Percentiles rank a stretch among this genome's conserved stretches.
phyloP scores from a whole-genome alignment of 2,113 vertebrate species.

The Abramis brama region DNA sequence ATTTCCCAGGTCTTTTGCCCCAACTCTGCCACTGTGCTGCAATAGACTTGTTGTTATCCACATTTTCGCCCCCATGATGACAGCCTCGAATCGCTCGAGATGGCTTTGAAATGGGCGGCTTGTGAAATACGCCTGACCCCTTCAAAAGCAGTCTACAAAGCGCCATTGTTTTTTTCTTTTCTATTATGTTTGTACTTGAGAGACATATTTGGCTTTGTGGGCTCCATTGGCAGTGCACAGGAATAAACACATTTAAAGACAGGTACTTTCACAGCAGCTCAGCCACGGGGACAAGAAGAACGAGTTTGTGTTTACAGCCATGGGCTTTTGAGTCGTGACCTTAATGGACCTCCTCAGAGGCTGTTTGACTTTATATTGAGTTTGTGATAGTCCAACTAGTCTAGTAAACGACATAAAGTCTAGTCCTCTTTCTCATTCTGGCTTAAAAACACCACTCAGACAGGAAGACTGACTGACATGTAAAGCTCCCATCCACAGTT shows the following conservation, averaged over 20 bases:
- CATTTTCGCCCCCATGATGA: background rate
- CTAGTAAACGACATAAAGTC: background rate
- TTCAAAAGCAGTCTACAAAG: slow-evolving; percentile 4
- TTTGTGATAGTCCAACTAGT: slow-evolving; percentile 36
- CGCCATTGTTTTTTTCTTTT: background rate
- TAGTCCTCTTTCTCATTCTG: background rate
- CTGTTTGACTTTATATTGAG: slow-evolving; percentile 49
- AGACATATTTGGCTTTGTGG: slow-evolving; percentile 39
- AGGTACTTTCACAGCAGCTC: slow-evolving; percentile 46
- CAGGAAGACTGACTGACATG: background rate
- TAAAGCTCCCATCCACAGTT: background rate
- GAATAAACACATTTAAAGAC: slow-evolving; percentile 50
- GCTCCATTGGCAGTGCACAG: background rate
- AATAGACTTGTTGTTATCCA: background rate
- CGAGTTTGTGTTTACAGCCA: slow-evolving; percentile 45
- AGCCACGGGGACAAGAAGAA: slow-evolving; percentile 24
- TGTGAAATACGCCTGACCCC: background rate
- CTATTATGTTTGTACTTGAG: background rate
- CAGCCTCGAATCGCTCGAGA: background rate
- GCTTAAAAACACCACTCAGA: background rate
- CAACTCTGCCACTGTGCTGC: background rate
- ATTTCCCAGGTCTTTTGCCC: background rate
- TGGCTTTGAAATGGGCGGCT: background rate
- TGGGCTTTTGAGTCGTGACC: slow-evolving; percentile 23
- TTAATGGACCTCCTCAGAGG: slow-evolving; percentile 46